Conservation (phyloP, 2,888 invertebrate species). For the Acheta domesticus region DNA sequence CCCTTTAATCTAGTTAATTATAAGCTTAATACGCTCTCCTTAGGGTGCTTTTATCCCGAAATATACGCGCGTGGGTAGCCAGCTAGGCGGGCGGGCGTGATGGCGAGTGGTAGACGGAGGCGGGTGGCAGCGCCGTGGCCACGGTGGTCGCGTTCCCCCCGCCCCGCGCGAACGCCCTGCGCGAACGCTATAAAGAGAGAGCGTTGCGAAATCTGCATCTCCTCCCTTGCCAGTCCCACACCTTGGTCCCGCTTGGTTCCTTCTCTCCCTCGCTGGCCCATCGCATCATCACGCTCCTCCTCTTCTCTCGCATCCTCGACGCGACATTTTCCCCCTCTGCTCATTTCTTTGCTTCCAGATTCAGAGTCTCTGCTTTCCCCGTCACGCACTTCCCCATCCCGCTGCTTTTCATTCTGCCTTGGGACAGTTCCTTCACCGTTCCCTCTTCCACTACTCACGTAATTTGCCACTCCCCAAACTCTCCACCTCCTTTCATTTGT, state of each 20-base stretch:
- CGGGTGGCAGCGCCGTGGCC: background rate
- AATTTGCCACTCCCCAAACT: too few relatives aligned
- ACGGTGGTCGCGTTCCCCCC: background rate
- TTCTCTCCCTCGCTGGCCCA: background rate
- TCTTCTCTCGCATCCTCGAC: background rate
- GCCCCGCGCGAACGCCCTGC: background rate
- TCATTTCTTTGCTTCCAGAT: too few relatives aligned
- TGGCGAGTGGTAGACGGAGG: background rate
- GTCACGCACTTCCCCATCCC: too few relatives aligned
- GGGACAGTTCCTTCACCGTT: too few relatives aligned
- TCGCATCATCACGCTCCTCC: background rate
- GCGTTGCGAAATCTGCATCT: background rate
- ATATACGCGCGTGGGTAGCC: conserved; percentile 6
- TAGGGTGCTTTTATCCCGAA: conserved; percentile 18
- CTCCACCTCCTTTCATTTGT: too few relatives aligned
- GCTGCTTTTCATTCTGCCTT: too few relatives aligned
- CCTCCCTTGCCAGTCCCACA: too few relatives aligned
- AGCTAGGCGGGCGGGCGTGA: too few relatives aligned
- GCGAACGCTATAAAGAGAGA: background rate
- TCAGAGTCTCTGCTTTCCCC: too few relatives aligned
- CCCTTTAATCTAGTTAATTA: conserved; percentile 18
- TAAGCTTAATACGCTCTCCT: conserved; percentile 9
- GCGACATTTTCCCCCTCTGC: too few relatives aligned
- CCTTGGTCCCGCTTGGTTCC: background rate
- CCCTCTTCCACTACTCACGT: too few relatives aligned